Evolutionary conservation across 2,113 vertebrate genomes (phyloP).

Genomic region (Typhlomys cinereus): DNA sequence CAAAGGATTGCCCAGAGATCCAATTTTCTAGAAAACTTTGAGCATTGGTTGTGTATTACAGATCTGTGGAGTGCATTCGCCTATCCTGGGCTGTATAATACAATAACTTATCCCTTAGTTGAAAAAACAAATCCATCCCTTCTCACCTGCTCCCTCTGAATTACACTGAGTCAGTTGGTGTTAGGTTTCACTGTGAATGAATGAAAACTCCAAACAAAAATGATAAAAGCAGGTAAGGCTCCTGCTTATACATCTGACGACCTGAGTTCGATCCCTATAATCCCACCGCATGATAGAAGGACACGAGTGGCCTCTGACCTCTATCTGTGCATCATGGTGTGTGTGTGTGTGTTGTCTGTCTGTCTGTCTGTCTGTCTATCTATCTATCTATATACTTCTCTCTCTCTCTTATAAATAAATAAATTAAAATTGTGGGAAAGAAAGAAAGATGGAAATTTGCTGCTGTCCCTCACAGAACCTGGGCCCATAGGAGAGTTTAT

Average conservation of each 20-base stretch:
- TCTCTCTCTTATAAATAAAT: too few relatives aligned
- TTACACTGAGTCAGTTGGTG: neutral
- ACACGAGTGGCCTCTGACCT: too few relatives aligned
- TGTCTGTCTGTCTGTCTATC: too few relatives aligned
- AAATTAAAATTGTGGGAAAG: too few relatives aligned
- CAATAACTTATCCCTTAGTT: neutral
- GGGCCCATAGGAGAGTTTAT: too few relatives aligned
- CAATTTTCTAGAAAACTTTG: constrained; percentile 8
- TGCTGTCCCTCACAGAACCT: neutral
- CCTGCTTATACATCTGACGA: too few relatives aligned
- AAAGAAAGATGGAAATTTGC: neutral
- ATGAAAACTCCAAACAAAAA: neutral
- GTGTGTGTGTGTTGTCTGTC: too few relatives aligned
- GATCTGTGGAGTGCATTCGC: neutral
- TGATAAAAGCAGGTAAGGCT: too few relatives aligned
- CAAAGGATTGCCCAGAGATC: neutral
- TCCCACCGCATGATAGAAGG: too few relatives aligned
- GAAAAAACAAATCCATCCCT: neutral
- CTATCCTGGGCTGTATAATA: neutral
- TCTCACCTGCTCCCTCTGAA: neutral
- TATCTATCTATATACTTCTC: too few relatives aligned
- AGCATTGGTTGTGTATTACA: neutral
- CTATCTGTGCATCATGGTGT: too few relatives aligned
- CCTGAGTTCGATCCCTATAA: too few relatives aligned
- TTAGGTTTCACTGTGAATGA: neutral